Conservation (phyloP, 2,888 invertebrate genomes). For the Neria commutata region DNA sequence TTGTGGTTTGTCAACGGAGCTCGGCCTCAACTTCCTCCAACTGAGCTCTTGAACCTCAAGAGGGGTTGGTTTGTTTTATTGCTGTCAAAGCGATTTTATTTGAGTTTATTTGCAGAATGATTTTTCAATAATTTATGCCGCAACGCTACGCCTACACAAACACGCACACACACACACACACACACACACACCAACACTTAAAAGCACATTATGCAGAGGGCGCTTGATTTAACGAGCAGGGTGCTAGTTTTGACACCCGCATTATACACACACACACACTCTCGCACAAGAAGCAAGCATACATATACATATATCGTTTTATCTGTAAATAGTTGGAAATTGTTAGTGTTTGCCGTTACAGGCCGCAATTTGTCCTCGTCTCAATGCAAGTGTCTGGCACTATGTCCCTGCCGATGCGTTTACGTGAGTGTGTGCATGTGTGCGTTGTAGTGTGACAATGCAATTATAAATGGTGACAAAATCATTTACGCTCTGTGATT, state of each 20-base stretch:
- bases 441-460: slow-evolving; percentile 50
- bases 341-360: not conserved
- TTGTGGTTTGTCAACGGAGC: not conserved
- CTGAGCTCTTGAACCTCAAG: not conserved
- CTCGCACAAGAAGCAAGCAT: not conserved
- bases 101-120: slow-evolving; percentile 52
- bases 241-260: slow-evolving; percentile 54
- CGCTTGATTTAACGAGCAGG: slow-evolving; percentile 53
- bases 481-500: slow-evolving; percentile 59
- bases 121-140: slow-evolving; percentile 54
- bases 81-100: slow-evolving; percentile 15
- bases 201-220: slow-evolving; percentile 29
- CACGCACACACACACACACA: not conserved
- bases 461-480: slow-evolving; percentile 60
- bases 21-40: no score
- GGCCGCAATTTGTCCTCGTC: not conserved
- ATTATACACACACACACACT: not conserved
- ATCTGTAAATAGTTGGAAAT: not conserved
- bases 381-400: not conserved
- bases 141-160: not conserved
- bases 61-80: slow-evolving; percentile 7
- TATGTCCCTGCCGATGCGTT: slow-evolving; percentile 1
- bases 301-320: not conserved
- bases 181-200: slow-evolving; percentile 15
- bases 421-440: slow-evolving; percentile 17